Percentiles rank a stretch among this genome's conserved stretches.
These are phyloP conservation scores for Ricordea florida DNA, from an alignment of 92 coral and sea anemone genomes.

Conservation along the genomic window DNA sequence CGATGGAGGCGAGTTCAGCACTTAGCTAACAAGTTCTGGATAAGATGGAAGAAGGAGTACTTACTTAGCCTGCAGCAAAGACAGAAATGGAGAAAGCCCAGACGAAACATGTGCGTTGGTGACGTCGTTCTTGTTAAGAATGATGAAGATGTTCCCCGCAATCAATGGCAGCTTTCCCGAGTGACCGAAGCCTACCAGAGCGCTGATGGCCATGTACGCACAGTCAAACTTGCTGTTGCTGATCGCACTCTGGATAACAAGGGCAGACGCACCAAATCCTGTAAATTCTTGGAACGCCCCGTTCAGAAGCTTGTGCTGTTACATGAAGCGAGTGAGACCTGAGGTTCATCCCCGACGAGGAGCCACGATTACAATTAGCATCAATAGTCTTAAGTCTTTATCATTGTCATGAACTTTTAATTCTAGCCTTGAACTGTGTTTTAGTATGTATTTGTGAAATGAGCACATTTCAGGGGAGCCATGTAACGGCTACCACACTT, in stretches of 20 bases:
- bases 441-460: too few species aligned
- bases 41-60: constrained; percentile 11
- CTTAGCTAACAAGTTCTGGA: constrained; percentile 26
- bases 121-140: constrained; percentile 16
- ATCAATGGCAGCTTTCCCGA: constrained; percentile 39
- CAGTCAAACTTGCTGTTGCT: constrained; percentile 51
- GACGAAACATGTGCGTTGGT: not conserved
- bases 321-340: too few species aligned
- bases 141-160: constrained; percentile 34
- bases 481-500: too few species aligned
- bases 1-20: constrained; percentile 52
- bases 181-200: constrained; percentile 43
- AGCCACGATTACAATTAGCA: too few species aligned
- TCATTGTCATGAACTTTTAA: too few species aligned
- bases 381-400: too few species aligned
- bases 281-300: constrained; percentile 28
- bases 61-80: constrained; percentile 12
- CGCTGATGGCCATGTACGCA: constrained; percentile 31
- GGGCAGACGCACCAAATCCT: constrained; percentile 22
- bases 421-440: too few species aligned
- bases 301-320: constrained; percentile 47
- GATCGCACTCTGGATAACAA: constrained; percentile 44
- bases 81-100: constrained; percentile 17
- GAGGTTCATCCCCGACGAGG: too few species aligned
- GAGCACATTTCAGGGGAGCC: too few species aligned